Percentiles rank a stretch among this genome's conserved stretches.
Conservation (phyloP, 53 echinoderm and acorn worm species). For the Paracentrotus lividus region DNA sequence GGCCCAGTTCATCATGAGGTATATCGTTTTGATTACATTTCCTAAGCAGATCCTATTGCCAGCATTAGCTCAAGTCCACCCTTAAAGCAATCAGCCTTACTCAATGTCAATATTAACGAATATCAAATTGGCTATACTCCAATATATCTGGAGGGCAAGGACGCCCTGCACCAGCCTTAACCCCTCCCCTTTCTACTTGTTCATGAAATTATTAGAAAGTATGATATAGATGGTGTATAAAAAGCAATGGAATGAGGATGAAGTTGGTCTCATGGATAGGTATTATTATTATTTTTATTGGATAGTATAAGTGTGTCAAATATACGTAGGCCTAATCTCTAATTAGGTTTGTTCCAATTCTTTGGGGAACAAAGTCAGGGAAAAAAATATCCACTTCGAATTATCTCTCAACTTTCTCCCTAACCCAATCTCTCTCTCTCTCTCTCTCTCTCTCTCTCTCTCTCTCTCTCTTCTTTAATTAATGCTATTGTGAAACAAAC, state of each 20-base stretch:
- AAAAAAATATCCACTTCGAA: too few relatives aligned
- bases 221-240: neutral
- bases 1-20: neutral
- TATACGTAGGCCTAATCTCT: neutral
- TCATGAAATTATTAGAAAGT: neutral
- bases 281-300: neutral
- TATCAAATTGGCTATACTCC: neutral
- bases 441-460: neutral
- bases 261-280: neutral
- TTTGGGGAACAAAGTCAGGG: neutral
- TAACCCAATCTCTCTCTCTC: neutral
- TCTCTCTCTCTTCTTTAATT: neutral
- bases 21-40: neutral
- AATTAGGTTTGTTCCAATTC: neutral
- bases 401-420: neutral
- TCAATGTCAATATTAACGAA: slow-evolving; percentile 13
- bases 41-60: neutral
- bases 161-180: neutral
- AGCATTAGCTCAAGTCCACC: neutral
- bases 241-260: neutral
- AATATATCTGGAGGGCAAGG: neutral
- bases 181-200: neutral
- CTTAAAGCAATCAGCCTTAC: neutral
- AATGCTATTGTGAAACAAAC: too few relatives aligned
- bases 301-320: neutral